phyloP scores from a whole-genome alignment of 2,797 vertebrate genomes.

The Manis javanica region DNA sequence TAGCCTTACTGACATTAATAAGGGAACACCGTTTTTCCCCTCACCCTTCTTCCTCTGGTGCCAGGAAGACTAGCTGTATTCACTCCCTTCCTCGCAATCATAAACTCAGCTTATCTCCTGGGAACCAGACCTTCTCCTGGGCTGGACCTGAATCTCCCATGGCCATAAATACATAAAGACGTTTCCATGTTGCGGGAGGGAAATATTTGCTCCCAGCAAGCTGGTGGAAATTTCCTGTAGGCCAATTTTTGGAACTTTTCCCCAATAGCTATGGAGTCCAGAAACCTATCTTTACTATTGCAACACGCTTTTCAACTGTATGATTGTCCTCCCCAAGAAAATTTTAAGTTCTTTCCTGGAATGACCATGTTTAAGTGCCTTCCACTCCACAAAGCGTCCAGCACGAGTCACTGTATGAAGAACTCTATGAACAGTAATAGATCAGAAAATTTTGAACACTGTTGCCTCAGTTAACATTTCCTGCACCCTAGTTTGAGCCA shows the following conservation, averaged over 20 bases:
- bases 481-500: background rate
- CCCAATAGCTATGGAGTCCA: background rate
- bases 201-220: background rate
- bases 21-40: slow-evolving; percentile 35
- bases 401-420: background rate
- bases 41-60: slow-evolving; percentile 38
- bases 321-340: slow-evolving; percentile 10
- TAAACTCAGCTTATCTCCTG: slow-evolving; percentile 69
- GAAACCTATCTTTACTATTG: background rate
- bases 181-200: background rate
- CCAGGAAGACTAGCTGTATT: slow-evolving; percentile 58
- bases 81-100: slow-evolving; percentile 66
- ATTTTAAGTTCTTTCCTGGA: background rate
- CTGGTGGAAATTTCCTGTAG: slow-evolving; percentile 18
- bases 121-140: slow-evolving; percentile 59
- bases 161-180: background rate
- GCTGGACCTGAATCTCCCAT: slow-evolving; percentile 16
- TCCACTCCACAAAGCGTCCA: background rate
- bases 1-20: background rate
- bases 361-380: slow-evolving; percentile 6
- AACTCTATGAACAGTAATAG: background rate
- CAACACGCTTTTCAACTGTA: background rate
- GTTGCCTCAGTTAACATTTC: background rate
- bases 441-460: background rate
- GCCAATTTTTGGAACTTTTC: background rate